Conservation (phyloP, 2,797 vertebrate species). For the Tauraco hartlaubi region DNA sequence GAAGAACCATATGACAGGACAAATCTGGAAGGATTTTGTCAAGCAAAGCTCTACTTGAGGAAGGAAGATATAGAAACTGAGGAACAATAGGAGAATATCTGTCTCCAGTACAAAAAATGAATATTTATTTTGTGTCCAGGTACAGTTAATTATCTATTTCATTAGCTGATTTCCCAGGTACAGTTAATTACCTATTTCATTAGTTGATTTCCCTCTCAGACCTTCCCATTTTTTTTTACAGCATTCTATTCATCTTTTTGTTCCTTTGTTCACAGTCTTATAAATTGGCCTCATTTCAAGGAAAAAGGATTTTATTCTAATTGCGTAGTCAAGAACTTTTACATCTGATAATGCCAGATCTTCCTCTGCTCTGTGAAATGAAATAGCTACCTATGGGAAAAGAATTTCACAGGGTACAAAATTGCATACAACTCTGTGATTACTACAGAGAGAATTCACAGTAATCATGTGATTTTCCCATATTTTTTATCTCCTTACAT, state of each 20-base stretch:
- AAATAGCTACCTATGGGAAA: background rate
- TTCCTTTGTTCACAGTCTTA: background rate
- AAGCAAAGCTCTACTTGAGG: background rate
- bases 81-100: background rate
- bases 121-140: background rate
- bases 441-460: background rate
- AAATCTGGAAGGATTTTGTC: background rate
- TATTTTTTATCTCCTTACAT: background rate
- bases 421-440: background rate
- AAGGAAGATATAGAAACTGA: background rate
- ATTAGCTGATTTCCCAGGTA: background rate
- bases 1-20: background rate
- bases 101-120: background rate
- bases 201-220: background rate
- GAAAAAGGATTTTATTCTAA: background rate
- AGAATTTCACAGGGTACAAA: background rate
- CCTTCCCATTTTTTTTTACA: background rate
- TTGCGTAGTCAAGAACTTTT: background rate
- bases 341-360: background rate
- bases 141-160: background rate
- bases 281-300: slow-evolving; percentile 28
- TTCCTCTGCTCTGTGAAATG: background rate
- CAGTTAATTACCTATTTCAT: background rate
- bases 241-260: background rate
- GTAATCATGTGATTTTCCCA: background rate